Evolutionary conservation across 2,797 vertebrate genomes (phyloP), one percentile per base, ranked within the genome.

Genomic region (Dicrostonyx torquatus): DNA sequence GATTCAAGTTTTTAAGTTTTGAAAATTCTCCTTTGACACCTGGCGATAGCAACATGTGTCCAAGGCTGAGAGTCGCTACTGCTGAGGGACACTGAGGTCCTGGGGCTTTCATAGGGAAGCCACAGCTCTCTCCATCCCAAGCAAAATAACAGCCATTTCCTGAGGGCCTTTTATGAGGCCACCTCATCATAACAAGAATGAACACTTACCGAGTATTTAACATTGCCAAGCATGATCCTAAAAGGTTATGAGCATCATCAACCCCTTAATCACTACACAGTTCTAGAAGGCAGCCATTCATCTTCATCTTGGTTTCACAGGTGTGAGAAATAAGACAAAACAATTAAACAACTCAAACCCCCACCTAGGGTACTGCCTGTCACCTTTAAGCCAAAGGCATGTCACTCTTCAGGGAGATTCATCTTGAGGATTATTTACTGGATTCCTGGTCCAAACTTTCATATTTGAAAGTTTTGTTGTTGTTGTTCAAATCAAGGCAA

Each of bases 11-110:
- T 87, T 96, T 79, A 86, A 70, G 77, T 90, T 95, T 76, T 62
- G 50, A 95, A 97, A 94, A 95, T 93, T 66, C 48, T 86, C 66
- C 85, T 93, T 91, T 93, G 53, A 90, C 60, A 96, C 92, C 68
- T 87, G 94, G 60, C 89, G 90, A 93, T 58, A 58, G 31, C 62
- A 84, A 40, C 8, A 8, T 89, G 64, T 88, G 91, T 91, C 79
- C 91, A 80, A 96, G 80, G 86, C 10, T 77, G 29, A 94, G 87
- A 95, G 87, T 90, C 88, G 66, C 29, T 60, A 22, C 55, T 58
- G 17, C 8, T 66, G 64, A 93, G 5, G 58, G 48, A 85, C 76
- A 77, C 68, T 72, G 86, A 89, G 91, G 29, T 55, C 37, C 70
- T 87, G 53, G 60, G 66, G 45, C 13, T 62, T 26, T 93, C 80